Evolutionary conservation across 2,888 invertebrate species (phyloP).

Genomic region (Spilarctia lutea): DNA sequence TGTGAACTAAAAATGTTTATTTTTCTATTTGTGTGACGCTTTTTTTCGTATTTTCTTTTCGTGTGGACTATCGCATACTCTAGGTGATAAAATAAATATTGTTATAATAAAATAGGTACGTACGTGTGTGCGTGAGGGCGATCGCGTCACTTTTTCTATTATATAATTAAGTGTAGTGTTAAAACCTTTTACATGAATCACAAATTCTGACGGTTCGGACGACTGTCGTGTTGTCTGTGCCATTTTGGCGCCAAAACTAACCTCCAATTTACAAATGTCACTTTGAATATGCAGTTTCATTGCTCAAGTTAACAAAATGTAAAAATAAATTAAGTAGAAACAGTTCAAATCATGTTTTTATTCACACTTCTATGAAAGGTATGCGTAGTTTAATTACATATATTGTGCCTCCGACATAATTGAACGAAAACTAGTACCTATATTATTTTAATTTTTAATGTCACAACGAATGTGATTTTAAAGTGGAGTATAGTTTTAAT

Average conservation of each 20-base stretch:
- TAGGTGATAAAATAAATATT: constrained; percentile 60
- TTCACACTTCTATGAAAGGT: constrained; percentile 15
- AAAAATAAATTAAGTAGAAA: constrained; percentile 30
- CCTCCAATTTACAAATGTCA: constrained; percentile 20
- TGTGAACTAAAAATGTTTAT: constrained; percentile 37
- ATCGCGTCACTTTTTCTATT: constrained; percentile 73
- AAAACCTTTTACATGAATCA: constrained; percentile 82
- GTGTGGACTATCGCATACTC: constrained; percentile 62
- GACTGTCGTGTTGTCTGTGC: constrained; percentile 64
- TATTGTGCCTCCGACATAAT: constrained; percentile 6
- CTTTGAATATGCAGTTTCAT: constrained; percentile 37
- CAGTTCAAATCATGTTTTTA: constrained; percentile 25
- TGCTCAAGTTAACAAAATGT: constrained; percentile 46
- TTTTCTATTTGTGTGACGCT: constrained; percentile 51
- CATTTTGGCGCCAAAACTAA: constrained; percentile 40
- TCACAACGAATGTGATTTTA: neutral
- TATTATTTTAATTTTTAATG: constrained; percentile 8
- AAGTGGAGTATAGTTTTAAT: neutral
- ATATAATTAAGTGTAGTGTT: constrained; percentile 83
- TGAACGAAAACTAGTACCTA: neutral
- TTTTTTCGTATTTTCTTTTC: constrained; percentile 54
- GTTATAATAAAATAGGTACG: constrained; percentile 51
- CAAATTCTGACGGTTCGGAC: constrained; percentile 73
- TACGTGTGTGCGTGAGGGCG: constrained; percentile 70
- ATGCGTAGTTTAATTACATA: constrained; percentile 7